Base-by-base conservation (phyloP, 2,888 invertebrate genomes). In the Eupithecia vulgata region DNA sequence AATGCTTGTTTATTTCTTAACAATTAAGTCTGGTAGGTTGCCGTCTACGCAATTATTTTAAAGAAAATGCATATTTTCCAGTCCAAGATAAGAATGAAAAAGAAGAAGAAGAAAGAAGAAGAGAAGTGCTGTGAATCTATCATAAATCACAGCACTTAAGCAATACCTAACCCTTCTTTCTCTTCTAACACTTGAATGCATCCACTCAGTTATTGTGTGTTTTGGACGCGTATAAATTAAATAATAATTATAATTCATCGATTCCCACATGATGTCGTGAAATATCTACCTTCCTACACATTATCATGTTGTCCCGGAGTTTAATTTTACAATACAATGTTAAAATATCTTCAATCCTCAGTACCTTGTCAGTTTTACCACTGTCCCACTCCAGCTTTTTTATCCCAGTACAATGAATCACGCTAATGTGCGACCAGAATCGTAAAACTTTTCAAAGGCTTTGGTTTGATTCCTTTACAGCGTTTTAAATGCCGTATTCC, bases 381-480 rank as follows among this genome's bases (percentile, higher is more conserved):
- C 35, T 17, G 25, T 37, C 21, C 48, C 34, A 35, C 67, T 59
- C 21, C 21, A 21, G 52, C n/a, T 52, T 68, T 68, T 40, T 72
- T 65, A 65, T 65, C n/a, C 40, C 15, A 21, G 6, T 42, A 65
- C 25, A 25, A 42, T 65, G 65, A 65, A 40, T 37, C 37, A 40
- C 40, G 15, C 25, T 65, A 65, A 65, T 68, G 65, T 71, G 73
- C 12, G 65, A 61, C 68, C 61, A 59, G 30, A 69, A 37, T 74
- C 71, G 71, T 74, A 74, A 74, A 74, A 66, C 61, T 48, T 74
- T 34, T 59, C 66, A 65, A 74, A 67, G 66, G 37, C 6, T 37
- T 25, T 57, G 35, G 34, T 62, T 57, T 62, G 64, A 67, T 57
- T 34, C 68, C 25, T 74, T 71, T 69, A 74, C 61, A 40, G 35